phyloP scores from a whole-genome alignment of 2,113 vertebrate genomes.

The Lipotes vexillifer region DNA sequence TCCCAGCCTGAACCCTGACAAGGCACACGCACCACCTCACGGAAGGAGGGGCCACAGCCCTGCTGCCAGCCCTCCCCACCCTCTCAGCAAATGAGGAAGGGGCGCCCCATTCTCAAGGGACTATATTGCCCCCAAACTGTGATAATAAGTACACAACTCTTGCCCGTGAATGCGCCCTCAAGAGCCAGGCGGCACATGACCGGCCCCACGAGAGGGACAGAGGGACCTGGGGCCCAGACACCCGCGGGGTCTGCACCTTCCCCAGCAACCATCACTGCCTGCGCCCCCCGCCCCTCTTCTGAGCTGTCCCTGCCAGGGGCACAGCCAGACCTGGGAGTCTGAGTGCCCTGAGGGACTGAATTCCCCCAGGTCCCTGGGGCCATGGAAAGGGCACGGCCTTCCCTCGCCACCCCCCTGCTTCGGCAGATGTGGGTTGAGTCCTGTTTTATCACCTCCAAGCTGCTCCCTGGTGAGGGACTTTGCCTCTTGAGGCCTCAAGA shows the following conservation, averaged over 20 bases:
- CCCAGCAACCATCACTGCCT: rapidly evolving
- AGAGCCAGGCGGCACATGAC: background rate
- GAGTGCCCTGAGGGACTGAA: background rate
- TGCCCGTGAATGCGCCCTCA: rapidly evolving
- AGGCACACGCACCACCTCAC: rapidly evolving
- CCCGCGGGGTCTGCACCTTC: too few species aligned
- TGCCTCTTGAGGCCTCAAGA: background rate
- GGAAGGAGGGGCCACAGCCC: background rate
- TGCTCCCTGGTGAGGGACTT: background rate
- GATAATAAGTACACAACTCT: background rate
- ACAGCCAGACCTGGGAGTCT: rapidly evolving
- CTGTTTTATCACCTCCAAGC: background rate
- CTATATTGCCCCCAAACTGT: background rate
- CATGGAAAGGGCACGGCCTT: background rate
- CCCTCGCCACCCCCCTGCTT: too few species aligned
- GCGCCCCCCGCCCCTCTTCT: background rate
- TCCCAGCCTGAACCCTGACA: background rate
- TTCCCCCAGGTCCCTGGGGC: background rate
- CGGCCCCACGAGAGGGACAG: background rate
- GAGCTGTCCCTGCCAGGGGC: background rate
- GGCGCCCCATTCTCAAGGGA: background rate
- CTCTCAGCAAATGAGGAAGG: background rate
- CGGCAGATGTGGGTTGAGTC: background rate
- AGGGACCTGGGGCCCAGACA: background rate
- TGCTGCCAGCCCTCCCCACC: background rate